A percentile compares a stretch with the other conserved stretches of the same genome.
Evolutionary conservation across 2,888 invertebrate species (phyloP).

Genomic region (Thysanoteuthis rhombus): DNA sequence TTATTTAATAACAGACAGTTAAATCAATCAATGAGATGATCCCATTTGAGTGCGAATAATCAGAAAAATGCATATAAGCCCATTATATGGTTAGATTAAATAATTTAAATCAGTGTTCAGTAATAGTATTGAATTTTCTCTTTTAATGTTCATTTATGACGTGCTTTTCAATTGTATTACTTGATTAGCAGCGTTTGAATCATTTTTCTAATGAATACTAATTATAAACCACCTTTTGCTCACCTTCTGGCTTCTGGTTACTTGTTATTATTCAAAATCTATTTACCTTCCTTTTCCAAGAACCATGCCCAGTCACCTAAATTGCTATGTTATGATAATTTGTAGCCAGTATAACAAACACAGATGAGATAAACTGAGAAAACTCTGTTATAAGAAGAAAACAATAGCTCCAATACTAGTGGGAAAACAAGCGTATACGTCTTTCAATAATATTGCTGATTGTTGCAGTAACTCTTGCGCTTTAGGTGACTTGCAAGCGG

Average conservation of each 20-base stretch:
- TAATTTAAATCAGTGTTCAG: too few relatives aligned
- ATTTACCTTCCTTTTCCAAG: not conserved
- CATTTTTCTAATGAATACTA: not conserved
- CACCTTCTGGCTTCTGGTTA: not conserved
- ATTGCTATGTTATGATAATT: not conserved
- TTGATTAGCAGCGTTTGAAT: too few relatives aligned
- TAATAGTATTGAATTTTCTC: too few relatives aligned
- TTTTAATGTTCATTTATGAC: too few relatives aligned
- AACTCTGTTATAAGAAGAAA: not conserved
- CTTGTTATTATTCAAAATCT: not conserved
- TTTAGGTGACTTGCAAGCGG: not conserved
- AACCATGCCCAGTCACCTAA: not conserved
- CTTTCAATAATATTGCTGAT: not conserved
- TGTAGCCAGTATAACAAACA: not conserved
- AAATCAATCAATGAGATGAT: too few relatives aligned
- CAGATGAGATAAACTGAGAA: too few relatives aligned
- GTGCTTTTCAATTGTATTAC: too few relatives aligned
- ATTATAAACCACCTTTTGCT: not conserved
- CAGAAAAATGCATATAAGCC: too few relatives aligned
- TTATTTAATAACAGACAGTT: too few relatives aligned
- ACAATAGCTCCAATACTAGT: not conserved
- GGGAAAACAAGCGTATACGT: not conserved
- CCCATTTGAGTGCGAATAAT: too few relatives aligned
- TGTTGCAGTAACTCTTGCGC: not conserved
- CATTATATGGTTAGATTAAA: too few relatives aligned